Evolutionary conservation across 2,888 invertebrate genomes (phyloP).

Genomic region (Eristalis tenax): DNA sequence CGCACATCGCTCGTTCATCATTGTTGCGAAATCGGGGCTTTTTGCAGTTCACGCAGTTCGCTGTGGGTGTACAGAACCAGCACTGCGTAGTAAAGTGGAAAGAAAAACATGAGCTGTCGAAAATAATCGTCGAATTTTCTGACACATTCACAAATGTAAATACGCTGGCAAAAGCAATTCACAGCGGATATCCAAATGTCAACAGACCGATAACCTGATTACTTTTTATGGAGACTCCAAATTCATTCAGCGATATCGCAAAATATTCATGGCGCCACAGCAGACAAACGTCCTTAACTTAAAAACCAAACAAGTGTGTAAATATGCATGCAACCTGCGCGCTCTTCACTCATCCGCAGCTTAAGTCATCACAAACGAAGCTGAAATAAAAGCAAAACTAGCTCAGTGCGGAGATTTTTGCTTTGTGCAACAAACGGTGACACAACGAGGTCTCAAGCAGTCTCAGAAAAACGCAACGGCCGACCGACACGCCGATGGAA

Average conservation of each 20-base stretch:
- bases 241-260: neutral
- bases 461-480: neutral
- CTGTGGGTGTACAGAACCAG: too few species aligned
- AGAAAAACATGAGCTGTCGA: neutral
- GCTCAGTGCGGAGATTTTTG: neutral
- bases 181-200: neutral
- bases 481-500: neutral
- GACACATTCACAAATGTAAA: neutral
- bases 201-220: neutral
- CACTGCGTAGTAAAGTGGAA: too few species aligned
- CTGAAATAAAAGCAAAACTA: neutral
- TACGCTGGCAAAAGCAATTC: neutral
- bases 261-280: neutral
- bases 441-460: neutral
- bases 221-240: neutral
- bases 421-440: slow-evolving; percentile 3
- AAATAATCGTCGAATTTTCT: neutral
- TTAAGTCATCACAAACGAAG: neutral
- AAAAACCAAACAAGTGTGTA: neutral
- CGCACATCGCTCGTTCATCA: neutral
- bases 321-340: neutral
- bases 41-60: too few species aligned
- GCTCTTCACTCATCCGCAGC: neutral
- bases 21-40: too few species aligned
- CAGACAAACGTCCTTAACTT: neutral